Percentiles rank a stretch among this genome's conserved stretches.
phyloP scores from a whole-genome alignment of 2,797 vertebrate genomes.

The Pteronotus mesoamericanus region DNA sequence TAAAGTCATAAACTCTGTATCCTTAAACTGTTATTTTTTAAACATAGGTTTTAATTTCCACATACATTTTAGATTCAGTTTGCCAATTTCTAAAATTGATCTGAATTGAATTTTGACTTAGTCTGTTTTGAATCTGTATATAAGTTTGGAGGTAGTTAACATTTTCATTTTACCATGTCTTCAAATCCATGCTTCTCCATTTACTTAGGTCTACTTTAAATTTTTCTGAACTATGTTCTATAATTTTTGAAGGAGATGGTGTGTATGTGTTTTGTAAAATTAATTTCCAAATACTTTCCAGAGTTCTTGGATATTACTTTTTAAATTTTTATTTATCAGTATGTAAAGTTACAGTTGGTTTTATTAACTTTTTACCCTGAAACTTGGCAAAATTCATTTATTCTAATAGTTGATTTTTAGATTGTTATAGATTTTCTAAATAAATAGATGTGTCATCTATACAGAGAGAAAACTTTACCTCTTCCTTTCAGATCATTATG shows the following conservation, averaged over 20 bases:
- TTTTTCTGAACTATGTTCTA: not conserved
- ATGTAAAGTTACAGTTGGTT: not conserved
- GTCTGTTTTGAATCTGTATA: not conserved
- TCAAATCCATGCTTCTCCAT: not conserved
- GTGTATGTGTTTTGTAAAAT: not conserved
- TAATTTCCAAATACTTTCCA: not conserved
- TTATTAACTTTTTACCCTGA: not conserved
- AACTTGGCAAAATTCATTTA: not conserved
- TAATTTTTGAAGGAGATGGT: not conserved
- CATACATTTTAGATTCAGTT: not conserved
- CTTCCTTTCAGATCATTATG: not conserved
- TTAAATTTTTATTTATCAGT: not conserved
- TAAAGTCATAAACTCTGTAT: not conserved
- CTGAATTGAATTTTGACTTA: not conserved
- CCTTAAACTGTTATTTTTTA: not conserved
- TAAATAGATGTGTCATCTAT: not conserved
- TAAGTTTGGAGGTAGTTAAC: not conserved
- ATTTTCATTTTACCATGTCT: not conserved
- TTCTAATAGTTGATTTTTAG: not conserved
- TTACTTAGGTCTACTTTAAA: constrained; percentile 5
- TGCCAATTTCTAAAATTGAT: not conserved
- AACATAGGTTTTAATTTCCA: not conserved
- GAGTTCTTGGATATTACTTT: not conserved
- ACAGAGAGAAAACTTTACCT: not conserved
- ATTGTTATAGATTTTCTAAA: not conserved